Evolutionary conservation across 2,113 vertebrate species (phyloP), one percentile per base, ranked within the genome.

Genomic region (Anser cygnoides): DNA sequence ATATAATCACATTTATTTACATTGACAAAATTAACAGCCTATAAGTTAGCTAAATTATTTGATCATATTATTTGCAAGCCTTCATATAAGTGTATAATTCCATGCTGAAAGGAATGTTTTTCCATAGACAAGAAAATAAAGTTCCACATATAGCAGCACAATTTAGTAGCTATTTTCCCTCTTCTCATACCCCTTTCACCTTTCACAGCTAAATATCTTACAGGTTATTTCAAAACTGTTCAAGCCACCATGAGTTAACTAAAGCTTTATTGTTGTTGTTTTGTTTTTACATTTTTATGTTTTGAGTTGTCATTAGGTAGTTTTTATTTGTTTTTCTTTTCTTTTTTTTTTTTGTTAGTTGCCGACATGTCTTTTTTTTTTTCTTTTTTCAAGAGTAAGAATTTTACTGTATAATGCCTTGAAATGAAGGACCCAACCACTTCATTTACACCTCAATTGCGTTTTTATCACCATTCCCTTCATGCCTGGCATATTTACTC

Each of bases 391-490:
- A 59, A 12, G 80, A 88, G 13, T 43, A 41, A 46, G 31, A 63
- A 89, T 92, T 90, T 94, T 71, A 8, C 61, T 65, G 12, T 16
- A 52, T 21, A 80, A 90, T 85, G 13, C 9, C 6, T 88, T 93
- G 77, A 71, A 37, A 86, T 63, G 67, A 92, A 83, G 21, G 31
- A 84, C 15, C 7, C 19, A 80, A 52, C 11, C 37, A 74, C n/a
- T 71, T 93, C 35, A 90, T 90, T 95, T 90, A 81, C 28, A 89
- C 37, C 57, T 93, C 80, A 84, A 29, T 67, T 92, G 61, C 39
- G 52, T 63, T 92, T 92, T 94, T 89, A 89, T 93, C 68, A 43
- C 31, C 22, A 22, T 59, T 81, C 20, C 37, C 50, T 89, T 94
- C 52, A 61, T 71, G 68, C 46, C 31, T 90, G 52, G n/a, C 54